Base-by-base conservation (phyloP, 64 coral and sea anemone genomes). In the Exaiptasia diaphana region DNA sequence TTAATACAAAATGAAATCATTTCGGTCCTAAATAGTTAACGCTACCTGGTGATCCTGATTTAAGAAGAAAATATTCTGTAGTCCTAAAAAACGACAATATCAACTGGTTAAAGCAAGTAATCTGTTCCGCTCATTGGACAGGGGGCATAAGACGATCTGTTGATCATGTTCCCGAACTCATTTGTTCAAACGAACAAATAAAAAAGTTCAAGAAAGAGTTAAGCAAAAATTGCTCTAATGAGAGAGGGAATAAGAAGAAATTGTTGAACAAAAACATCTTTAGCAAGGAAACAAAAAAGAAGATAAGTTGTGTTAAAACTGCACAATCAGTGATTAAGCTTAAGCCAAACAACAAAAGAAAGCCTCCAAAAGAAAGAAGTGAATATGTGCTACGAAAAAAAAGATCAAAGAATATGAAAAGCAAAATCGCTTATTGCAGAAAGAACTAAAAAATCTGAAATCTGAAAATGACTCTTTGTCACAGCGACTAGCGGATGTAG, bases 71-170 rank as follows among this genome's bases (percentile, higher is more conserved):
- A 70, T 84, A 84, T 28, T n/a, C 30, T 25, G 7, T 24, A 72
- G 81, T 73, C 15, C 45, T 73, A 17, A 84, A 84, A 21, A 84
- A 84, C 53, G 72, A 86, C 56, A 77, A 86, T 41, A 75, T 86
- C 13, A 87, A 87, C 57, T 63, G 83, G 39, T 27, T 28, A 76
- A 86, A 86, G 54, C 56, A 86, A 65, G 71, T 65, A 50, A 65
- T 86, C 35, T 86, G 71, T 67, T 76, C 58, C 1, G 71, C 71
- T 49, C 71, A 77, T 53, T 53, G 58, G 72, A 53, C 38, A 37
- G 50, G 32, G 50, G 83, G 56, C 29, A 50, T 65, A 50, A 86
- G 70, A 75, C 71, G 61, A 25, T 86, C 73, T 59, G 28, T 36
- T 13, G 45, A 68, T 3, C 39, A 86, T 50, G 60, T 86, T 82